Conservation (phyloP, 2,797 vertebrate species). For the Sternarchorhynchus goeldii region DNA sequence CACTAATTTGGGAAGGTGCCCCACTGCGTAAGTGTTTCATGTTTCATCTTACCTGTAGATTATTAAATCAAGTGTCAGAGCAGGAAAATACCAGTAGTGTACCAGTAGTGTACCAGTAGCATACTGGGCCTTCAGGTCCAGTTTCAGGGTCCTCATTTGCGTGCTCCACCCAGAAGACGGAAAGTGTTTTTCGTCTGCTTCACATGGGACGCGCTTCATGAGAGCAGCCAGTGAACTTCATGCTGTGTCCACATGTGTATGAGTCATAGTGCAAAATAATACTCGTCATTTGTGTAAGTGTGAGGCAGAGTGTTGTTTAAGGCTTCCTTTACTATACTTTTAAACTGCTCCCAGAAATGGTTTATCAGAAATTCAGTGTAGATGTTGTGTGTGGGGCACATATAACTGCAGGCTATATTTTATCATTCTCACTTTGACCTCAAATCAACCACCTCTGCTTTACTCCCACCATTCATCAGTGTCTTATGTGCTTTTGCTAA, state of each 20-base stretch:
- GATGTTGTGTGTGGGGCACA: neutral
- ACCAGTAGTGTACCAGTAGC: neutral
- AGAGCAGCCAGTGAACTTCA: slow-evolving; percentile 28
- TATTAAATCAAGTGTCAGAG: slow-evolving; percentile 8
- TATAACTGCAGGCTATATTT: neutral
- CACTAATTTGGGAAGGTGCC: neutral
- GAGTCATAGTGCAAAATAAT: slow-evolving; percentile 47
- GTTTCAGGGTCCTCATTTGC: no score
- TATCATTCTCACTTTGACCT: slow-evolving; percentile 29
- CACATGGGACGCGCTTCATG: slow-evolving; percentile 22
- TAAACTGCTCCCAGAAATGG: neutral
- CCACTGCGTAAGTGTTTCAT: neutral
- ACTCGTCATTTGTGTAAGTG: slow-evolving; percentile 10
- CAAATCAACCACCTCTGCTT: neutral
- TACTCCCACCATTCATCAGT: slow-evolving; percentile 5
- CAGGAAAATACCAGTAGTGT: neutral
- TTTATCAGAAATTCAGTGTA: neutral
- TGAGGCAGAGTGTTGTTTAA: slow-evolving; percentile 1
- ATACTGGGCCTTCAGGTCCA: no score
- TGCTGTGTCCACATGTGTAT: slow-evolving; percentile 38
- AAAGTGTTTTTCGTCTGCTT: slow-evolving; percentile 41
- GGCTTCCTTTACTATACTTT: neutral
- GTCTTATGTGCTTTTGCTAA: slow-evolving; percentile 27
- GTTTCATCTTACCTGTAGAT: neutral
- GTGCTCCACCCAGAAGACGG: slow-evolving; percentile 6